A percentile compares a stretch with the other conserved stretches of the same genome.
phyloP scores from a whole-genome alignment of 2,113 vertebrate species.

The Lanius collurio region DNA sequence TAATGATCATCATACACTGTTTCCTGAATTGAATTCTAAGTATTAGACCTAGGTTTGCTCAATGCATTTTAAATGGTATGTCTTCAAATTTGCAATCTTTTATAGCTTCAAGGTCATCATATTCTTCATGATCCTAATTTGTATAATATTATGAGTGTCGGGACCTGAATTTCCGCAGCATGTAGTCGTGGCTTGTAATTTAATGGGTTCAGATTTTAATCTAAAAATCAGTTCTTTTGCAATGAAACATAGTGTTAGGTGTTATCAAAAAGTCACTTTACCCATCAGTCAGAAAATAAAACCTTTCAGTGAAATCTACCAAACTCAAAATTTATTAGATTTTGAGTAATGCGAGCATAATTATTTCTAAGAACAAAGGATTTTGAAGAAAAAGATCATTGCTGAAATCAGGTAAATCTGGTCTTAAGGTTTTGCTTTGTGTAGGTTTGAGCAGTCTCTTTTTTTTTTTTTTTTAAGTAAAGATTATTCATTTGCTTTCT shows the following conservation, averaged over 20 bases:
- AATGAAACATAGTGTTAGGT: not conserved
- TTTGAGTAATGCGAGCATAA: not conserved
- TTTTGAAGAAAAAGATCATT: not conserved
- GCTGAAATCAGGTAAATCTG: not conserved
- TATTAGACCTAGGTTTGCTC: not conserved
- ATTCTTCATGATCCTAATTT: conserved; percentile 43
- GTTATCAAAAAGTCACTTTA: not conserved
- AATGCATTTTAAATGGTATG: conserved; percentile 35
- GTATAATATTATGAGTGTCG: not conserved
- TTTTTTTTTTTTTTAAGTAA: not conserved
- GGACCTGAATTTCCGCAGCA: conserved; percentile 22
- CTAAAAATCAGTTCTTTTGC: not conserved
- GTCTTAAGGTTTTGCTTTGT: not conserved
- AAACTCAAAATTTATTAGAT: not conserved
- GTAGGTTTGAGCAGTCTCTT: not conserved
- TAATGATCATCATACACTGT: not conserved
- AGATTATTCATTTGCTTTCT: not conserved
- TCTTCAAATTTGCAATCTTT: conserved; percentile 44
- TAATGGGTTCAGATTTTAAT: conserved; percentile 5
- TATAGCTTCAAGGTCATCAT: conserved; percentile 38
- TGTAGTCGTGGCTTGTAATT: conserved; percentile 19
- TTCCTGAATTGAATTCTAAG: conserved; percentile 45
- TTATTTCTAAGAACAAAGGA: not conserved
- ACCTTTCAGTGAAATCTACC: not conserved
- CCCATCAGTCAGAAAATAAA: not conserved